Evolutionary conservation across 1,140 invertebrate species (phyloP).

Genomic region (Drosophila arizonae): DNA sequence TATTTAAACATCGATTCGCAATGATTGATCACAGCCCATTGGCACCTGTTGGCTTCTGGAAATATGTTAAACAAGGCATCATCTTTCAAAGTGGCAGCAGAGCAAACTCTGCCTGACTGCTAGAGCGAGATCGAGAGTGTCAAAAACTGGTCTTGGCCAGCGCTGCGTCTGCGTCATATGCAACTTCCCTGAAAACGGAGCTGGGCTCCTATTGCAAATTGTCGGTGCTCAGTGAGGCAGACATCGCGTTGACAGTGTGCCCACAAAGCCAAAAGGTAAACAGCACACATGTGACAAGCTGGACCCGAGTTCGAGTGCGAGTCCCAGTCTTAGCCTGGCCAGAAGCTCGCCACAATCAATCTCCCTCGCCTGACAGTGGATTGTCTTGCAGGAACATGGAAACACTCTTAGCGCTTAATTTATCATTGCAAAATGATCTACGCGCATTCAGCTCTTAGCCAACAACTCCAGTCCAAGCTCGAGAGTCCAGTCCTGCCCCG

Average conservation of each 20-base stretch:
- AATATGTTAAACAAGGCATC: constrained; percentile 82
- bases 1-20: constrained; percentile 82
- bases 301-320: background rate
- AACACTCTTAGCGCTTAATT: constrained; percentile 82
- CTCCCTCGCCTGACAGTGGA: constrained; percentile 75
- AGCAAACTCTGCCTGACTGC: background rate
- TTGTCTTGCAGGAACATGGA: constrained; percentile 78
- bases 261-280: constrained; percentile 42
- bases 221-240: constrained; percentile 59
- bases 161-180: constrained; percentile 43
- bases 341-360: constrained; percentile 71
- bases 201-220: constrained; percentile 67
- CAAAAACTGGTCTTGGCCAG: constrained; percentile 74
- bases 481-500: constrained; percentile 1
- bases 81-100: constrained; percentile 56
- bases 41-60: constrained; percentile 83
- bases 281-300: constrained; percentile 30
- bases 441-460: constrained; percentile 38
- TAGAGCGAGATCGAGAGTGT: constrained; percentile 33
- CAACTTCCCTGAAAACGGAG: constrained; percentile 50
- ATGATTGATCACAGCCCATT: constrained; percentile 82
- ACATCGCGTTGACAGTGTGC: constrained; percentile 73
- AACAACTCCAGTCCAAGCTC: constrained; percentile 4
- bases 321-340: background rate
- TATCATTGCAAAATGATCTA: constrained; percentile 82